phyloP scores from a whole-genome alignment of 2,888 invertebrate species.

The Drosophila mettleri region DNA sequence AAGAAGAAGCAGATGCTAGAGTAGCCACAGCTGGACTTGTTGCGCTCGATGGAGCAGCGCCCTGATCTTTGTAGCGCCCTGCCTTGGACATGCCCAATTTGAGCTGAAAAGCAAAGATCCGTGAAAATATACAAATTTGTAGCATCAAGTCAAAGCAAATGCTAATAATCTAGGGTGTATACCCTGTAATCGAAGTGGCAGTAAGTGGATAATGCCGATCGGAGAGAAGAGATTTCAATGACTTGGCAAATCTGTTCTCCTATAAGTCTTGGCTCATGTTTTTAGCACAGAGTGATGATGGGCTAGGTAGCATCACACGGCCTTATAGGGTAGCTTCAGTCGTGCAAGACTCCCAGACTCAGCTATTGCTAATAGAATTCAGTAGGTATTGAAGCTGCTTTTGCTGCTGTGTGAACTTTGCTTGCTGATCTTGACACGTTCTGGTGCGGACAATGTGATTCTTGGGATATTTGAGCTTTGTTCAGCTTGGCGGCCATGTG shows the following conservation, averaged over 20 bases:
- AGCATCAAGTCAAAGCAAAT: slow-evolving; percentile 33
- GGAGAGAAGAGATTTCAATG: background rate
- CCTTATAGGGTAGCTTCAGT: background rate
- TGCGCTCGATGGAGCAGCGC: slow-evolving; percentile 33
- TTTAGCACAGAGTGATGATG: too few species aligned
- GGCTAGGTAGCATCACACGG: too few species aligned
- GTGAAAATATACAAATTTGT: slow-evolving; percentile 43
- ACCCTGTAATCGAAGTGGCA: slow-evolving; percentile 14
- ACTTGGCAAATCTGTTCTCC: too few species aligned
- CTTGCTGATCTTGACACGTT: slow-evolving; percentile 53
- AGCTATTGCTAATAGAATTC: background rate
- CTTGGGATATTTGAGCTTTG: slow-evolving; percentile 18
- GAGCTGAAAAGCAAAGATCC: slow-evolving; percentile 58
- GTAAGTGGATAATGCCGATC: background rate
- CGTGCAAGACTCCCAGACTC: background rate
- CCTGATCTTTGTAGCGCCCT: slow-evolving; percentile 44
- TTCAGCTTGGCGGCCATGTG: background rate
- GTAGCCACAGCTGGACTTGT: slow-evolving; percentile 28
- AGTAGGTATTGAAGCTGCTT: slow-evolving; percentile 9
- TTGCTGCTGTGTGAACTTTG: slow-evolving; percentile 29
- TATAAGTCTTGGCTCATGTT: too few species aligned
- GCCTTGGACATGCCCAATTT: slow-evolving; percentile 65
- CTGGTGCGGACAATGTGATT: slow-evolving; percentile 24
- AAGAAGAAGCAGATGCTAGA: slow-evolving; percentile 5
- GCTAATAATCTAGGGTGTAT: slow-evolving; percentile 33